Evolutionary conservation across 2,113 vertebrate species (phyloP).

Genomic region (Triplophysa dalaica): DNA sequence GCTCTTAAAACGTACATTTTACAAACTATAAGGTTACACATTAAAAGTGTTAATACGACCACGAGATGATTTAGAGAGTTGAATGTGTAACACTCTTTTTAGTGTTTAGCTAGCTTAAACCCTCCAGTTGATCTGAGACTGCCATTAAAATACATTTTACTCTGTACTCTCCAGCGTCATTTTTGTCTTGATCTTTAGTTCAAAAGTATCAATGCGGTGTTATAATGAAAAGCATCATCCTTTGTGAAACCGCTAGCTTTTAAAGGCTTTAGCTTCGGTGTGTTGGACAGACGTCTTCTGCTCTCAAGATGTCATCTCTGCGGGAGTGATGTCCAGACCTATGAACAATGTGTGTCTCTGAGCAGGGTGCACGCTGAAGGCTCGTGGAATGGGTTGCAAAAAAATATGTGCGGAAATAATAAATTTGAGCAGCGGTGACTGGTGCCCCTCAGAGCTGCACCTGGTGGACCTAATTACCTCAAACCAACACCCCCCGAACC

Average conservation of each 20-base stretch:
- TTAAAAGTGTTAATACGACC: conserved; percentile 37
- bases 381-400: conserved; percentile 80
- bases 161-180: too few relatives aligned
- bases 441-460: conserved; percentile 86
- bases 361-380: conserved; percentile 77
- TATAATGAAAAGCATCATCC: neutral
- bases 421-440: conserved; percentile 92
- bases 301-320: conserved; percentile 29
- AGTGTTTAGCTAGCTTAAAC: conserved; percentile 16
- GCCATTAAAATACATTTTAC: neutral
- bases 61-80: conserved; percentile 26
- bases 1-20: conserved; percentile 11
- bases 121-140: conserved; percentile 16
- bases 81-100: conserved; percentile 10
- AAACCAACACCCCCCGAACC: conserved; percentile 69
- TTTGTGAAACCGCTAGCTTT: neutral
- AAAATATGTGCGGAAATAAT: conserved; percentile 86
- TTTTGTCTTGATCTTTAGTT: neutral
- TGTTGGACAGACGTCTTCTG: conserved; percentile 5
- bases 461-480: conserved; percentile 94
- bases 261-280: neutral
- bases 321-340: conserved; percentile 22
- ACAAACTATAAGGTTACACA: neutral
- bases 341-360: conserved; percentile 63
- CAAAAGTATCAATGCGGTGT: neutral